These are phyloP conservation scores for Torymus auratus DNA, from an alignment of 2,888 invertebrate genomes.

Conservation along the genomic window DNA sequence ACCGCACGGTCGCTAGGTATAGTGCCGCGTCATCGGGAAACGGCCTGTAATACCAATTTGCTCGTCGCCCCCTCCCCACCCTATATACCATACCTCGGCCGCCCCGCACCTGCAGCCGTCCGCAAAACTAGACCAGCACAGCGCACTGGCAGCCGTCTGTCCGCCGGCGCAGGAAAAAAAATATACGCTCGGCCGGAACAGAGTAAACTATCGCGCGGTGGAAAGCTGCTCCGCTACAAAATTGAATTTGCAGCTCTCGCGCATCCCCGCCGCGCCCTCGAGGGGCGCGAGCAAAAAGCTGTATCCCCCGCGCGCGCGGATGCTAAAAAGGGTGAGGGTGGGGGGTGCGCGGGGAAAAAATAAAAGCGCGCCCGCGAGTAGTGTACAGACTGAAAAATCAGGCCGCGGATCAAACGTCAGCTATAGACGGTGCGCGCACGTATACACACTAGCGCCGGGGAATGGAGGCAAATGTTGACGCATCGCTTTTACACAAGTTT, in stretches of 20 bases:
- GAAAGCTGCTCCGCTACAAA: slow-evolving; percentile 52
- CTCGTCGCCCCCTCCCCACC: not conserved
- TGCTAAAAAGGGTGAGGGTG: not conserved
- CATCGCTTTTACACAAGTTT: slow-evolving; percentile 56
- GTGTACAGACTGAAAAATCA: slow-evolving; percentile 16
- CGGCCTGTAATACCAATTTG: slow-evolving; percentile 46
- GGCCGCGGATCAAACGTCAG: slow-evolving; percentile 22
- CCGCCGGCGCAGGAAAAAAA: too few species aligned
- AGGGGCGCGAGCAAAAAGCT: too few species aligned
- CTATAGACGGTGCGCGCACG: not conserved
- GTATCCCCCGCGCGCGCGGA: too few species aligned
- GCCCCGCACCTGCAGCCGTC: not conserved
- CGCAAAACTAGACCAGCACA: slow-evolving; percentile 10
- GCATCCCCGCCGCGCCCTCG: not conserved
- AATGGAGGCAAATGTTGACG: slow-evolving; percentile 57
- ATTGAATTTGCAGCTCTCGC: slow-evolving; percentile 43
- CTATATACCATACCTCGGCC: too few species aligned
- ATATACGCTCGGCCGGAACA: not conserved
- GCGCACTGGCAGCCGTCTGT: too few species aligned
- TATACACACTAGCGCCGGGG: not conserved
- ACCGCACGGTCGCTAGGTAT: too few species aligned
- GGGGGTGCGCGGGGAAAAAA: not conserved
- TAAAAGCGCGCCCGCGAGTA: slow-evolving; percentile 2
- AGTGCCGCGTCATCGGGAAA: slow-evolving; percentile 11
- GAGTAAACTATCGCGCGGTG: slow-evolving; percentile 43